A percentile compares a stretch with the other conserved stretches of the same genome.
Evolutionary conservation across 2,113 vertebrate species (phyloP).

Genomic region (Festucalex cinctus): DNA sequence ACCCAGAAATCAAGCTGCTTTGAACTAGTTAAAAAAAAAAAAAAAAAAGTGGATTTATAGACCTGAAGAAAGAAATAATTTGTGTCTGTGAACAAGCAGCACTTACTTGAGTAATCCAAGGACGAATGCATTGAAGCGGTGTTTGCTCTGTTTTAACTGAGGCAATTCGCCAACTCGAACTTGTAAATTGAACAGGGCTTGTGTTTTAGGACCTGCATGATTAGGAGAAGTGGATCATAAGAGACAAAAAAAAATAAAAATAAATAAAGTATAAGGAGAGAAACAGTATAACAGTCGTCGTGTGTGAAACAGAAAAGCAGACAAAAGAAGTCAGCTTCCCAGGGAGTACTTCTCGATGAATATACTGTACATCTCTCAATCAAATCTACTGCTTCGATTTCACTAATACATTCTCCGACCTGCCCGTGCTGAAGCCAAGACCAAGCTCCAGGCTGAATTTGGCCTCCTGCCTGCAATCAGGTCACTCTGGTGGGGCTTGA

Average conservation of each 20-base stretch:
- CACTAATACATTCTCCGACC: slow-evolving; percentile 64
- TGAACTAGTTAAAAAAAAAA: slow-evolving; percentile 65
- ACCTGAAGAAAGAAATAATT: not conserved
- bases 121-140: slow-evolving; percentile 91
- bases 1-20: slow-evolving; percentile 91
- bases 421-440: slow-evolving; percentile 85
- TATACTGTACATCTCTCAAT: not conserved
- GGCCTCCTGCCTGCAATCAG: slow-evolving; percentile 87
- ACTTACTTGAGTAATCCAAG: slow-evolving; percentile 93
- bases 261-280: slow-evolving; percentile 3
- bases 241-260: slow-evolving; percentile 1
- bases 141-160: slow-evolving; percentile 80
- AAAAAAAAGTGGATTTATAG: slow-evolving; percentile 4
- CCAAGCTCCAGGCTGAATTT: slow-evolving; percentile 87
- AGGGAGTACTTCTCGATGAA: not conserved
- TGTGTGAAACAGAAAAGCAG: not conserved
- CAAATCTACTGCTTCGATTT: not conserved
- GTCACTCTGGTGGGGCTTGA: slow-evolving; percentile 93
- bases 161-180: slow-evolving; percentile 78
- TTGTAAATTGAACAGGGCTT: slow-evolving; percentile 77
- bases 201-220: slow-evolving; percentile 72
- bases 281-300: not conserved
- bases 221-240: not conserved
- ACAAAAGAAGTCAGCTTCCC: not conserved
- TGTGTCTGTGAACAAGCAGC: not conserved